Evolutionary conservation across 2,797 vertebrate species (phyloP).

Genomic region (Hypotaenidia okinawae): DNA sequence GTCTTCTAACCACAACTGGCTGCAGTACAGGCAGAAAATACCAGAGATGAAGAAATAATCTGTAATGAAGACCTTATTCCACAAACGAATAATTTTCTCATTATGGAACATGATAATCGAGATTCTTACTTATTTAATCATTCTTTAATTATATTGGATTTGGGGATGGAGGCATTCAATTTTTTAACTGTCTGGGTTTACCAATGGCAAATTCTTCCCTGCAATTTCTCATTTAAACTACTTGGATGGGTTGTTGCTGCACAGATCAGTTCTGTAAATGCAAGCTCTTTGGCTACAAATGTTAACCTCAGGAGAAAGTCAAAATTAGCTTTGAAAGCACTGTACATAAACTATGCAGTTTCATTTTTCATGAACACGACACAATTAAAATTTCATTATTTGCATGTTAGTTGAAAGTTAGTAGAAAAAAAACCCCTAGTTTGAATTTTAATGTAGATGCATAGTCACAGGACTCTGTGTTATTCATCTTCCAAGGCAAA

Average conservation of each 20-base stretch:
- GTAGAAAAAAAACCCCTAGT: background rate
- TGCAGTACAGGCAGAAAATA: background rate
- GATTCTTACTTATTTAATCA: background rate
- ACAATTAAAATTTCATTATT: slow-evolving; percentile 25
- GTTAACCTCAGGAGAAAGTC: background rate
- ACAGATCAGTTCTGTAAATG: background rate
- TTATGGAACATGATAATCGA: slow-evolving; percentile 1
- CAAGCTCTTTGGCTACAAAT: background rate
- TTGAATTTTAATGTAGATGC: background rate
- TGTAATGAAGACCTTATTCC: background rate
- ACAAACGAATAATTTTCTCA: background rate
- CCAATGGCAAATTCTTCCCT: background rate
- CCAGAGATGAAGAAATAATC: background rate
- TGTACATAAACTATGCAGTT: background rate
- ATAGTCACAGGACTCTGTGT: background rate
- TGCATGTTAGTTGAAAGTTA: slow-evolving; percentile 2
- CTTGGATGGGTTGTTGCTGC: background rate
- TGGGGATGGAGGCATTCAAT: background rate
- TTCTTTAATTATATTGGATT: background rate
- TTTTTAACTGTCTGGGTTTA: background rate
- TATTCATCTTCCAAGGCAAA: background rate
- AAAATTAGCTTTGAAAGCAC: background rate
- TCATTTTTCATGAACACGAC: background rate
- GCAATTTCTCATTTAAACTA: background rate
- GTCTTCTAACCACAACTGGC: background rate